Evolutionary conservation across 2,888 invertebrate species (phyloP), one percentile per base, ranked within the genome.

Genomic region (Desoria tigrina): DNA sequence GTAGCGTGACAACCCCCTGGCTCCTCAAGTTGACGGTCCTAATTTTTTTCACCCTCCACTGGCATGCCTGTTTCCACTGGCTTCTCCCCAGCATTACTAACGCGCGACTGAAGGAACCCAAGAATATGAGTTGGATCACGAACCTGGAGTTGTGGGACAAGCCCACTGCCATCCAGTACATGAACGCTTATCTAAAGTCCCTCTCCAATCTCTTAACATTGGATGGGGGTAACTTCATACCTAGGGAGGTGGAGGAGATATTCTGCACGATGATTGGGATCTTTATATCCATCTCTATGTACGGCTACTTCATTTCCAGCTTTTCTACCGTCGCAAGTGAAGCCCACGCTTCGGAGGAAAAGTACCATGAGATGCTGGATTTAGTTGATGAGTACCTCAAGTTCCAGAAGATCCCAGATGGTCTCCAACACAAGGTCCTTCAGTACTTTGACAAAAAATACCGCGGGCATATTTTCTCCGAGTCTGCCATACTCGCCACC

Each of bases 371-470:
- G 42, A 64, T 57, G 49, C 27, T 61, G 39, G 55, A 28, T 2
- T 63, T 37, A 4, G 53, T 66, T 2, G 66, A 64, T 55, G 67
- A 72, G 37, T 74, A 73, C 56, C 42, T 74, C 39, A 61, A 58
- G 11, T 74, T 71, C 59, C 60, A 68, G 49, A 71, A 68, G 60
- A 66, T 70, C 23, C 74, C 74, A 1, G 21, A 45, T 3, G 63
- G 62, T 37, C 65, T 73, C 2, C 67, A 59, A n/a, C 39, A 65
- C 16, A 55, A 67, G 18, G 66, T 73, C n/a, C 16, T 63, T 18
- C 24, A 27, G n/a, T 74, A 71, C 49, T 73, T 60, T 45, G 65
- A 70, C 14, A 59, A 51, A 27, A 66, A 65, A 24, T 68, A 65
- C 45, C 27, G 42, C 26, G 55, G 64, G 9, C 63, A 67, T 39